A percentile compares a stretch with the other conserved stretches of the same genome.
Conservation (phyloP, 2,888 invertebrate species). For the Serrognathus titanus region DNA sequence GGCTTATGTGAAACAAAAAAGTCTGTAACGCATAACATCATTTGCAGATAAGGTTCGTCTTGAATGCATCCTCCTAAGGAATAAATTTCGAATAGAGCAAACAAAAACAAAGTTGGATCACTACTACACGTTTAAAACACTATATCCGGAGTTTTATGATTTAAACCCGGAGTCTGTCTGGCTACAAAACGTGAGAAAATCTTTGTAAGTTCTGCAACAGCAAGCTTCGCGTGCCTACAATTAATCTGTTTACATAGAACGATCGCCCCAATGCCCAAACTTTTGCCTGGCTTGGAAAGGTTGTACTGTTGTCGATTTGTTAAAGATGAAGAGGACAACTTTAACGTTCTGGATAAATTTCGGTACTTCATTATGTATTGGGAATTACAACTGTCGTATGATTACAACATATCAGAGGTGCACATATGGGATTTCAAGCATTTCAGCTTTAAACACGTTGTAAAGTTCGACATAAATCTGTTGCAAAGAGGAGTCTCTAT, state of each 20-base stretch:
- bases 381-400: neutral
- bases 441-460: neutral
- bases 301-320: neutral
- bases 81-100: constrained; percentile 16
- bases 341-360: neutral
- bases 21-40: too few relatives aligned
- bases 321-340: neutral
- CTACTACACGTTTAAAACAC: constrained; percentile 3
- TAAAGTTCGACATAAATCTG: neutral
- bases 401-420: neutral
- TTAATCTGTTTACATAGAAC: neutral
- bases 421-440: neutral
- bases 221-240: neutral
- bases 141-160: neutral
- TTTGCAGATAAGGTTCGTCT: too few relatives aligned
- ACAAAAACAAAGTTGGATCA: constrained; percentile 13
- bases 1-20: too few relatives aligned
- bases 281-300: neutral
- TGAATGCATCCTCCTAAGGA: constrained; percentile 10
- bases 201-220: neutral
- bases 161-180: neutral
- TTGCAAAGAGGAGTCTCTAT: neutral
- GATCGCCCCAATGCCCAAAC: neutral
- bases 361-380: neutral
- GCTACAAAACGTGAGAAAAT: neutral